phyloP scores from a whole-genome alignment of 2,888 invertebrate species.

The Tipula confusa region DNA sequence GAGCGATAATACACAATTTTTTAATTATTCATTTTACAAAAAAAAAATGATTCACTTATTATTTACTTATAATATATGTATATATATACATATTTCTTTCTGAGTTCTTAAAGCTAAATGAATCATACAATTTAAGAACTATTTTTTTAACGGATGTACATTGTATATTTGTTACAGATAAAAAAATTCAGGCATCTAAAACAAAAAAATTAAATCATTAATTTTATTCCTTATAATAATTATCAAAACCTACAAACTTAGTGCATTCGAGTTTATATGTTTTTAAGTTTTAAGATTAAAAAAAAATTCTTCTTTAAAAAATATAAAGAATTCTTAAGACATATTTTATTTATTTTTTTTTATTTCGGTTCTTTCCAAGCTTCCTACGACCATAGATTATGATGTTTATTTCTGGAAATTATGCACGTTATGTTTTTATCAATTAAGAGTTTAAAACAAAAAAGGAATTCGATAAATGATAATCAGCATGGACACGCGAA shows the following conservation, averaged over 20 bases:
- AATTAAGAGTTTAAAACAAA: background rate
- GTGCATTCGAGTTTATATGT: background rate
- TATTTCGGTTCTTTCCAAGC: background rate
- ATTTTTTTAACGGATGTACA: background rate
- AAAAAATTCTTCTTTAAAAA: background rate
- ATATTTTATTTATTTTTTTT: background rate
- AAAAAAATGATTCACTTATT: constrained; percentile 21
- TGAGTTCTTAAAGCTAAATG: background rate
- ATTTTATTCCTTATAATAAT: constrained; percentile 9
- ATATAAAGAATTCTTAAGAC: background rate
- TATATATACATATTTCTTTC: background rate
- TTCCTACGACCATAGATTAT: background rate
- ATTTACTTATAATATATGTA: constrained; percentile 12
- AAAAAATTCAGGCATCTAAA: constrained; percentile 15
- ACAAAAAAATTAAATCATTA: no score
- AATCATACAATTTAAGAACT: background rate
- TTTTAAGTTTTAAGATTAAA: constrained; percentile 8
- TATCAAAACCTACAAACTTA: constrained; percentile 16
- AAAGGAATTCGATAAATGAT: background rate
- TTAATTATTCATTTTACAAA: constrained; percentile 12
- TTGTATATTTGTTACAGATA: constrained; percentile 16
- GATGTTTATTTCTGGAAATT: background rate
- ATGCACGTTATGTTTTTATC: constrained; percentile 5
- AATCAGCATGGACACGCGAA: background rate
- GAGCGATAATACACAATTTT: constrained; percentile 9